phyloP scores from a whole-genome alignment of 2,888 invertebrate genomes.

The Germaria angustata region DNA sequence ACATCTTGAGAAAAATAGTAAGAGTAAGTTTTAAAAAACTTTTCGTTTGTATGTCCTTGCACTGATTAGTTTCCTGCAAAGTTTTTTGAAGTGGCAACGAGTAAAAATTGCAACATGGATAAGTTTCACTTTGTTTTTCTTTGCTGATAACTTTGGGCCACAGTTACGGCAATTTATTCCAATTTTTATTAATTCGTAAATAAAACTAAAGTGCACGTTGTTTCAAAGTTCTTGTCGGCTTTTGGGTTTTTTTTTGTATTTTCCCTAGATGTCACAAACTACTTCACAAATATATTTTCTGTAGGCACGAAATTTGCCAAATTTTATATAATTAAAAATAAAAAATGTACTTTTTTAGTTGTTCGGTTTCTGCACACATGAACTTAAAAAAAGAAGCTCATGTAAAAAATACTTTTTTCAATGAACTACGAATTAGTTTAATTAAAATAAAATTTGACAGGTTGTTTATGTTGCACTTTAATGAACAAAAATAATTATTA shows the following conservation, averaged over 20 bases:
- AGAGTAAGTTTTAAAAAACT: conserved; percentile 56
- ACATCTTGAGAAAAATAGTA: not conserved
- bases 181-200: not conserved
- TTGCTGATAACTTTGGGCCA: not conserved
- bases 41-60: conserved; percentile 65
- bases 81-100: conserved; percentile 9
- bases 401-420: too few species aligned
- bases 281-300: not conserved
- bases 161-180: not conserved
- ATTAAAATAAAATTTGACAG: too few species aligned
- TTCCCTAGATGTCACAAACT: not conserved
- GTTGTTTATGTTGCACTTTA: too few species aligned
- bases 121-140: conserved; percentile 5
- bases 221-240: not conserved
- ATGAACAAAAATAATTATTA: too few species aligned
- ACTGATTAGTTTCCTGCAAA: conserved; percentile 64
- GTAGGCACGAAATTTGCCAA: not conserved
- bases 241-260: not conserved
- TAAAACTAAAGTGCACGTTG: not conserved
- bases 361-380: too few species aligned
- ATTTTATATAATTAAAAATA: not conserved
- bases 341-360: not conserved
- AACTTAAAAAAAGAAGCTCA: too few species aligned
- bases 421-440: too few species aligned
- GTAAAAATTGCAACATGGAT: conserved; percentile 18